phyloP scores from a whole-genome alignment of 2,113 vertebrate species.

The Phyllostomus hastatus region DNA sequence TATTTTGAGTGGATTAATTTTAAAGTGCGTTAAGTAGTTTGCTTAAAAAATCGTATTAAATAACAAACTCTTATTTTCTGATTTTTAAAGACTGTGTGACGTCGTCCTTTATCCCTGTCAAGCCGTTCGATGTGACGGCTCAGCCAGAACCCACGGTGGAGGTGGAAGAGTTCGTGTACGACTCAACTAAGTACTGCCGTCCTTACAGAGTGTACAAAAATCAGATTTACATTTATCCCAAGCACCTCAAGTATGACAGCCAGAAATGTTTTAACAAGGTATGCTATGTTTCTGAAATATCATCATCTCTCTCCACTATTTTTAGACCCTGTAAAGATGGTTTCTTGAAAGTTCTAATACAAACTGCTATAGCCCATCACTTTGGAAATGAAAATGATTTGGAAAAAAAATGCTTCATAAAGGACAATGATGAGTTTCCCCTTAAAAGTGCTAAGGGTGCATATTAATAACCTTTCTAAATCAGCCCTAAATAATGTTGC shows the following conservation, averaged over 20 bases:
- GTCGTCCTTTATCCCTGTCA: slow-evolving; percentile 94
- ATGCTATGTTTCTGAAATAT: neutral
- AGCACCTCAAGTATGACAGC: slow-evolving; percentile 97
- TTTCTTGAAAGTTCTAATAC: neutral
- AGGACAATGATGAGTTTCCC: neutral
- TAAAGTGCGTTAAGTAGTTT: slow-evolving; percentile 24
- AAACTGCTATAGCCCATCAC: neutral
- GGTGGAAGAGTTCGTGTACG: slow-evolving; percentile 95
- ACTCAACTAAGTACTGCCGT: slow-evolving; percentile 92
- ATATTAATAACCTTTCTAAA: slow-evolving; percentile 30
- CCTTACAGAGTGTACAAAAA: slow-evolving; percentile 95
- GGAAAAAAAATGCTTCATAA: neutral
- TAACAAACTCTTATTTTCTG: slow-evolving; percentile 73
- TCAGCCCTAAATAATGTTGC: slow-evolving; percentile 17
- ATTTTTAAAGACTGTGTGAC: slow-evolving; percentile 93
- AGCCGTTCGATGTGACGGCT: slow-evolving; percentile 90
- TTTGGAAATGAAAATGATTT: slow-evolving; percentile 7
- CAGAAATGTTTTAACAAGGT: slow-evolving; percentile 99
- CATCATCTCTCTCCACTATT: neutral
- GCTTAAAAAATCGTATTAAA: neutral
- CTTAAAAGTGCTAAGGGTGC: neutral
- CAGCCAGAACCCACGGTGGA: slow-evolving; percentile 90
- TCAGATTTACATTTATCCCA: slow-evolving; percentile 98
- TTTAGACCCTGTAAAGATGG: neutral
- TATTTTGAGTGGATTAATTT: neutral